Percentiles rank a stretch among this genome's conserved stretches.
Conservation (phyloP, 2,888 invertebrate genomes). For the Microlaimidae sp. region DNA sequence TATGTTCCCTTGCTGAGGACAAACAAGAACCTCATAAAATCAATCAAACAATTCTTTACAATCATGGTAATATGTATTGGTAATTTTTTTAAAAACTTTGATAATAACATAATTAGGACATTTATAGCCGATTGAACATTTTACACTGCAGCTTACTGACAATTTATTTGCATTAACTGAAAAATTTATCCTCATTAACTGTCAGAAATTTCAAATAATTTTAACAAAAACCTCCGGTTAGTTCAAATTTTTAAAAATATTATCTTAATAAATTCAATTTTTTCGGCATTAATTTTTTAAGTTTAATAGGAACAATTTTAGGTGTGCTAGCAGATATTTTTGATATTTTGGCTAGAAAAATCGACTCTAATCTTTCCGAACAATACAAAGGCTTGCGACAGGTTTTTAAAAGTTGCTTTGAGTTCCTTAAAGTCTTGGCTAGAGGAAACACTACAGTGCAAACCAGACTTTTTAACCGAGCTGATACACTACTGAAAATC, state of each 20-base stretch:
- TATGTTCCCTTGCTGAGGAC: slow-evolving; percentile 36
- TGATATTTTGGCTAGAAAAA: slow-evolving; percentile 30
- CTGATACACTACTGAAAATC: background rate
- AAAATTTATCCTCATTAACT: too few species aligned
- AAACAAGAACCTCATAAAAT: slow-evolving; percentile 35
- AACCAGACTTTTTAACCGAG: slow-evolving; percentile 3
- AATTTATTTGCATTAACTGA: too few species aligned
- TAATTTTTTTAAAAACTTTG: background rate
- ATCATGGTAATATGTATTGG: slow-evolving; percentile 35
- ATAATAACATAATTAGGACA: too few species aligned
- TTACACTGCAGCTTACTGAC: too few species aligned
- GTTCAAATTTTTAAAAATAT: too few species aligned
- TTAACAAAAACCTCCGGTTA: too few species aligned
- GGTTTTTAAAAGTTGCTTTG: background rate
- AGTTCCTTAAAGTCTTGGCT: background rate
- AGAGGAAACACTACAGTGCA: background rate
- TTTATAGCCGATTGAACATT: too few species aligned
- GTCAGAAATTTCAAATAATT: too few species aligned
- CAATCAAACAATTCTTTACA: slow-evolving; percentile 38
- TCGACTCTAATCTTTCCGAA: background rate
- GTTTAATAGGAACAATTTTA: background rate
- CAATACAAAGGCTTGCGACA: background rate
- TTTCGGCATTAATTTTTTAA: too few species aligned
- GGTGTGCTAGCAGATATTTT: slow-evolving; percentile 24
- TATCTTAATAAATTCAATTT: too few species aligned